Conservation (phyloP, 2,797 vertebrate species). For the Enteromius afrohamiltoni region DNA sequence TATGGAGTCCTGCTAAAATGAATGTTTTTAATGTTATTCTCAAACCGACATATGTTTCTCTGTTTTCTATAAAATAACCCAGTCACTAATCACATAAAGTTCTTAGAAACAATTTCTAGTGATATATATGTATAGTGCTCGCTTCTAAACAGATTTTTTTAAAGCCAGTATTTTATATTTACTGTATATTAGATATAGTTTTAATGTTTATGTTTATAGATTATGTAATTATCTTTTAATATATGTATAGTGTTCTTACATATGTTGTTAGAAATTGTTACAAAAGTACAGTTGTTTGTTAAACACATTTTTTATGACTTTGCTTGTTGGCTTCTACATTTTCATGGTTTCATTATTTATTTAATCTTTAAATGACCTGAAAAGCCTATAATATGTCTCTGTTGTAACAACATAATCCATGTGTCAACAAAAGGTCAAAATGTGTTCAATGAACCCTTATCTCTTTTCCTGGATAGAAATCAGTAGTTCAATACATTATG, state of each 20-base stretch:
- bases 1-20: conserved; percentile 60
- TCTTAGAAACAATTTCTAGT: conserved; percentile 23
- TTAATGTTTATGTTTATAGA: background rate
- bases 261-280: background rate
- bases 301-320: background rate
- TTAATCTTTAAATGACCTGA: background rate
- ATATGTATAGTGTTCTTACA: background rate
- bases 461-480: background rate
- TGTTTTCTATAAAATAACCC: conserved; percentile 42
- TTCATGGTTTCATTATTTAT: background rate
- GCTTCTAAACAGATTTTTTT: background rate
- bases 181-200: background rate
- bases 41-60: conserved; percentile 54
- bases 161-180: background rate
- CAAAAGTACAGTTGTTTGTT: background rate
- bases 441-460: background rate
- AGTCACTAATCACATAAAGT: conserved; percentile 56
- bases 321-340: background rate
- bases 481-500: background rate
- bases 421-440: conserved; percentile 9
- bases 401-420: background rate
- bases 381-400: background rate
- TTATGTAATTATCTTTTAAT: background rate
- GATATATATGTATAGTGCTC: background rate
- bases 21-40: conserved; percentile 52